Evolutionary conservation across 2,797 vertebrate species (phyloP), one percentile per base, ranked within the genome.

Genomic region (Spinus pinus): DNA sequence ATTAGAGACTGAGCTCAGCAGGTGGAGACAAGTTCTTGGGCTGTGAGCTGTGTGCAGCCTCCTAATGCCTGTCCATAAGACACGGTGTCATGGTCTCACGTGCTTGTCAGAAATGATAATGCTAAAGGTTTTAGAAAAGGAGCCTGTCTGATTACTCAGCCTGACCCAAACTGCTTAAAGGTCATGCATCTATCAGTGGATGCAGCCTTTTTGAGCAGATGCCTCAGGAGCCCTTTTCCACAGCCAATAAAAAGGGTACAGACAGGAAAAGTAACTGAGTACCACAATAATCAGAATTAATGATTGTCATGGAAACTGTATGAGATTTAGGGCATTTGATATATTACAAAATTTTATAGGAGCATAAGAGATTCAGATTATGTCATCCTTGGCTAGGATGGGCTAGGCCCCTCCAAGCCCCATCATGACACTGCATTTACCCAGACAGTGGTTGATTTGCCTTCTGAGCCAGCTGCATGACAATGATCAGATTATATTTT

Each of bases 31-130:
- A 22, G 56, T 4, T 31, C 49, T 27, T 4, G 24, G 27, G 23
- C 58, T 53, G 13, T 25, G 66, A 46, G 20, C 4, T 46, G 11
- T 6, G 5, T 54, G 67, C 41, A 62, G 21, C 53, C 44, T 78
- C 70, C 51, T 60, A 30, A 31, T 44, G 22, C 9, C 47, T 8
- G 37, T 8, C 30, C 22, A 15, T 18, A 60, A 11, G 23, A 60
- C 30, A 47, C 0, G 0, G 25, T 53, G 46, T 27, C 28, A 14
- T 14, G 41, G 54, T 77, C 27, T 50, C 24, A 19, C 7, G 9
- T 35, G 42, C 24, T 82, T 75, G 17, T 62, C 81, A 54, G 84
- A 79, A 53, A 75, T 21, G 20, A 41, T 49, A 85, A 67, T 11
- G 11, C n/a, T 41, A 41, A 51, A 77, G 47, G 4, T 35, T 77